phyloP scores from a whole-genome alignment of 35 echinoderm and acorn worm species.

The Apostichopus parvimensis region DNA sequence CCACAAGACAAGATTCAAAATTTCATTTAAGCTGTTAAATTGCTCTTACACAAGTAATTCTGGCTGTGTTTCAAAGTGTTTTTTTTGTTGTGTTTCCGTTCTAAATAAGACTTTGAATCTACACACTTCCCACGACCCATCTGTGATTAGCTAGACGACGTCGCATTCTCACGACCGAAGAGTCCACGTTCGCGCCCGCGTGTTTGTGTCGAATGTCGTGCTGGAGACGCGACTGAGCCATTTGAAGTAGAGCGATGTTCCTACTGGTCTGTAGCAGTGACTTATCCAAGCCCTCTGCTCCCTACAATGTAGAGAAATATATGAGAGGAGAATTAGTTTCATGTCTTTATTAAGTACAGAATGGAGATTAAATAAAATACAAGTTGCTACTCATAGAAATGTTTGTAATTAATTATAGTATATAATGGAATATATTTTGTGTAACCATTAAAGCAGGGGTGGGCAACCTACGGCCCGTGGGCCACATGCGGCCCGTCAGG shows the following conservation, averaged over 20 bases:
- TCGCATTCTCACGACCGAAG: conserved; percentile 88
- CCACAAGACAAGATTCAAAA: neutral
- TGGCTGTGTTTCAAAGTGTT: too few species aligned
- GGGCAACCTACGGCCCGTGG: too few species aligned
- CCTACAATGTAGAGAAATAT: conserved; percentile 54
- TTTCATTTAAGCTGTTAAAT: too few species aligned
- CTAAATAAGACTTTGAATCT: neutral
- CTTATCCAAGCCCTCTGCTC: conserved; percentile 88
- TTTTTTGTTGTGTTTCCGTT: too few species aligned
- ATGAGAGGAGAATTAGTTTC: neutral
- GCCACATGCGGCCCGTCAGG: too few species aligned
- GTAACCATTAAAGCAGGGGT: too few species aligned
- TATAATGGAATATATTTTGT: too few species aligned
- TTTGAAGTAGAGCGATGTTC: conserved; percentile 84
- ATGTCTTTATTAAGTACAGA: too few species aligned
- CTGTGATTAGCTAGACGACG: conserved; percentile 94
- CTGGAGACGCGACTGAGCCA: conserved; percentile 82
- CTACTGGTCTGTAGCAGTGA: conserved; percentile 91
- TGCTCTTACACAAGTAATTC: too few species aligned
- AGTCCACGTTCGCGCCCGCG: conserved; percentile 85
- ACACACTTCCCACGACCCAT: conserved; percentile 98
- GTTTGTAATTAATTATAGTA: too few species aligned
- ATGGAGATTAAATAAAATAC: neutral
- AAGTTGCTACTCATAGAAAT: neutral
- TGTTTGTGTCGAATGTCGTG: conserved; percentile 90